phyloP scores from a whole-genome alignment of 2,888 invertebrate species.

The Polyploca ridens region DNA sequence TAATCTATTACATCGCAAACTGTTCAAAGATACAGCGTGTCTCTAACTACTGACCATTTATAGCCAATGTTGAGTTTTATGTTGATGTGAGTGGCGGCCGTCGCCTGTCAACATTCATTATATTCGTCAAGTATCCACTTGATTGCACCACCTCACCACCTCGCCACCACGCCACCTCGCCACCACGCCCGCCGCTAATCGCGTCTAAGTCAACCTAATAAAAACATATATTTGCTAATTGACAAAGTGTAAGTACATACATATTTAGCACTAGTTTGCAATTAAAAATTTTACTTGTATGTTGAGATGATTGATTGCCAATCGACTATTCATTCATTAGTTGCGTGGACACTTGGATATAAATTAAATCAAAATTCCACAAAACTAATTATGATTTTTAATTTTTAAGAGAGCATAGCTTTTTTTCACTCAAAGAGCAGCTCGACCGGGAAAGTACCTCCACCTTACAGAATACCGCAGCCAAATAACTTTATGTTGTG shows the following conservation, averaged over 20 bases:
- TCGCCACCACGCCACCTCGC: too few relatives aligned
- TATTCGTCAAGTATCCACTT: neutral
- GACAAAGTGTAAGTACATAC: slow-evolving; percentile 1
- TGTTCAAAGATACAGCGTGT: neutral
- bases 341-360: neutral
- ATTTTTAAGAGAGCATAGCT: neutral
- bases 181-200: neutral
- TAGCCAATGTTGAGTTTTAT: neutral
- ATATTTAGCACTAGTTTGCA: neutral
- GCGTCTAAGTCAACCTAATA: neutral
- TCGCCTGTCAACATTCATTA: neutral
- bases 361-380: neutral
- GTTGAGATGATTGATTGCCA: neutral
- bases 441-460: too few relatives aligned
- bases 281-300: neutral
- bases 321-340: neutral
- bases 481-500: too few relatives aligned
- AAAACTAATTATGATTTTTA: too few relatives aligned
- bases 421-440: too few relatives aligned
- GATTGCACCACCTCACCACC: neutral
- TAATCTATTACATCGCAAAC: neutral
- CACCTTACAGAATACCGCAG: too few relatives aligned
- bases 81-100: neutral
- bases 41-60: neutral
- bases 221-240: neutral